These are phyloP conservation scores for Drosophila melanogaster DNA, from an alignment of 1,140 invertebrate species.

Conservation along the genomic window Release_6_plus_ISO1_MT NT_033779.5:17514501-17515000, in stretches of 20 bases:
- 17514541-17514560: constrained; percentile 80
- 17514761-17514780: constrained; percentile 67
- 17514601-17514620: constrained; percentile 19
- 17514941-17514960: constrained; percentile 53
- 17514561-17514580: constrained; percentile 68
- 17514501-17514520: constrained; percentile 78
- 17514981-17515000: constrained; percentile 51
- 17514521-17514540: constrained; percentile 71
- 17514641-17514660: constrained; percentile 6
- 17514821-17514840: constrained; percentile 36
- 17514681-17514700: constrained; percentile 77
- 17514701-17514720: constrained; percentile 81
- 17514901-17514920: constrained; percentile 62
- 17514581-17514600: constrained; percentile 3
- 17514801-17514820: constrained; percentile 34
- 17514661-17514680: constrained; percentile 69
- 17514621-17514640: constrained; percentile 3
- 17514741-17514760: constrained; percentile 22
- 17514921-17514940: constrained; percentile 58
- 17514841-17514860: constrained; percentile 50
- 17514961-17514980: background rate
- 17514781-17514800: constrained; percentile 52
- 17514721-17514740: constrained; percentile 33
- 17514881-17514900: constrained; percentile 20
- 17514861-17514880: constrained; percentile 4